Evolutionary conservation across 2,888 invertebrate species (phyloP).

Genomic region (Dusona sp.): DNA sequence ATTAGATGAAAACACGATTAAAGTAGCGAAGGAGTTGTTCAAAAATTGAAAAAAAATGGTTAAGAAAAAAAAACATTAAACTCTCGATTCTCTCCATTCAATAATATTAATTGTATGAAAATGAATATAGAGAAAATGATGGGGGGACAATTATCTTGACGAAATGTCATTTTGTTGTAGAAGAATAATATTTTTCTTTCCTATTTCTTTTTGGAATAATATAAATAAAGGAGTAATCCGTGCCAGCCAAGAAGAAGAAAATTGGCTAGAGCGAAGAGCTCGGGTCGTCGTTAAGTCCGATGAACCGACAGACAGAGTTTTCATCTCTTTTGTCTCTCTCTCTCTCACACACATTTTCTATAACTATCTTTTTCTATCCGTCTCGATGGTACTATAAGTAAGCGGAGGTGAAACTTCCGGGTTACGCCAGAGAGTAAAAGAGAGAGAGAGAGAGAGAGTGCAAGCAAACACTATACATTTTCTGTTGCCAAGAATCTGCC

Average conservation of each 20-base stretch:
- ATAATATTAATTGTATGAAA: neutral
- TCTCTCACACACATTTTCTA: neutral
- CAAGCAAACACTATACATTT: constrained; percentile 30
- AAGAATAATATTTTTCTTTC: neutral
- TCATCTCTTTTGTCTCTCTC: constrained; percentile 14
- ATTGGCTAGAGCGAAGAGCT: constrained; percentile 43
- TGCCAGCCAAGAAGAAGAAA: constrained; percentile 55
- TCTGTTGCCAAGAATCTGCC: constrained; percentile 59
- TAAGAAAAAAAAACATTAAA: neutral
- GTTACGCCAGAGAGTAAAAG: constrained; percentile 14
- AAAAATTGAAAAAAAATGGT: neutral
- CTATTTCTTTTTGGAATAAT: constrained; percentile 30
- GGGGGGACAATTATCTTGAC: neutral
- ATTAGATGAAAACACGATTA: neutral
- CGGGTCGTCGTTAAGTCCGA: constrained; percentile 55
- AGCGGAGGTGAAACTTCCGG: constrained; percentile 50
- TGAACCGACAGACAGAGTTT: constrained; percentile 52
- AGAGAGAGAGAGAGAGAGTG: neutral
- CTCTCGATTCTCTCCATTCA: neutral
- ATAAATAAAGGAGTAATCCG: constrained; percentile 52
- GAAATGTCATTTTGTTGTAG: neutral
- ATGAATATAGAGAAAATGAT: neutral
- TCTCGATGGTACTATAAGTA: constrained; percentile 9
- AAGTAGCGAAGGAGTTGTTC: neutral
- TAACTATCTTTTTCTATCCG: neutral